These are phyloP conservation scores for Microcebus griseorufus DNA, from an alignment of 2,113 vertebrate species.

Conservation along the genomic window DNA sequence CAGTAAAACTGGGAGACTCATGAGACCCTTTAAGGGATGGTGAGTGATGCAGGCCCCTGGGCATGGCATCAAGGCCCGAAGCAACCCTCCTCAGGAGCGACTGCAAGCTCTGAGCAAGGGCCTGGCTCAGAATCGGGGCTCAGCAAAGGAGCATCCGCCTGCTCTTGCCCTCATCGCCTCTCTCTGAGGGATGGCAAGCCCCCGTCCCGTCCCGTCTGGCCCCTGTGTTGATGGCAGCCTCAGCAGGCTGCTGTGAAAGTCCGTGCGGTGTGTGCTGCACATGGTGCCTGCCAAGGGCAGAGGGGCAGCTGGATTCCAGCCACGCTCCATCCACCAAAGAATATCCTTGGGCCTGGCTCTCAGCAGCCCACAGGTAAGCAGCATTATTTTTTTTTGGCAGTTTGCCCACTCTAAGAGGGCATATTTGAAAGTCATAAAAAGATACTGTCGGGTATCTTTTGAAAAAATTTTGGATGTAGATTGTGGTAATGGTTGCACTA, in stretches of 20 bases:
- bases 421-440: neutral
- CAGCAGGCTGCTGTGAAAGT: neutral
- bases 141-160: rapidly evolving
- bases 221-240: no score
- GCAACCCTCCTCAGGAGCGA: neutral
- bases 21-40: no score
- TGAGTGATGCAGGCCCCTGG: neutral
- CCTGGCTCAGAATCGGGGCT: neutral
- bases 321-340: neutral
- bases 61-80: neutral
- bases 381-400: neutral
- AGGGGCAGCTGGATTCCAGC: neutral
- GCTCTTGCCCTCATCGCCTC: no score
- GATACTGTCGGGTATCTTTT: neutral
- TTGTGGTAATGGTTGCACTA: neutral
- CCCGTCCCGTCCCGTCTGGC: neutral
- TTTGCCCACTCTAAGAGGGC: neutral
- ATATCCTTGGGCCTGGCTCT: neutral
- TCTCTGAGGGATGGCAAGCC: neutral
- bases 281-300: neutral
- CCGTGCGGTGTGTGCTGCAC: no score
- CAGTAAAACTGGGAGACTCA: neutral
- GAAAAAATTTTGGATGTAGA: neutral
- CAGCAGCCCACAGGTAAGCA: neutral
- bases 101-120: neutral